These are phyloP conservation scores for Clarias batrachus DNA, from an alignment of 2,113 vertebrate species.

Conservation along the genomic window DNA sequence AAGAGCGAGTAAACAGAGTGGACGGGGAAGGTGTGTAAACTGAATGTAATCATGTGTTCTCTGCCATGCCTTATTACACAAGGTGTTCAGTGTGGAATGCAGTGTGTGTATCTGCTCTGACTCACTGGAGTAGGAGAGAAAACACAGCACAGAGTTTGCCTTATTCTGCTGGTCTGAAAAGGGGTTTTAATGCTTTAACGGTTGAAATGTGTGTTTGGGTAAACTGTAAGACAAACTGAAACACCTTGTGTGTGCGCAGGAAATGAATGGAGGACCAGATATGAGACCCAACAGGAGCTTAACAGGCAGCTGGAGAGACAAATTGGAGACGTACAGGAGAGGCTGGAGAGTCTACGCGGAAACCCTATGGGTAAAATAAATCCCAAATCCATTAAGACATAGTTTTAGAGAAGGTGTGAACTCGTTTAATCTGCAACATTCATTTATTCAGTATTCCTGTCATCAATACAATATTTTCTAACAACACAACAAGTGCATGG, in stretches of 20 bases:
- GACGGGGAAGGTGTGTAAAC: slow-evolving; percentile 58
- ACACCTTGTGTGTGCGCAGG: slow-evolving; percentile 54
- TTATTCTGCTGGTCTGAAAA: background rate
- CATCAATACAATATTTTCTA: background rate
- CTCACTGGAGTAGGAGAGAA: background rate
- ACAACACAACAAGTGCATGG: background rate
- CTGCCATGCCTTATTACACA: background rate
- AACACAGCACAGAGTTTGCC: background rate
- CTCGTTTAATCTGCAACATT: background rate
- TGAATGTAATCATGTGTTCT: background rate
- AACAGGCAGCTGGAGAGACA: slow-evolving; percentile 84
- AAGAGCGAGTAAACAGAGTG: slow-evolving; percentile 65
- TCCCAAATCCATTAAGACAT: background rate
- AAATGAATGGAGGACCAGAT: slow-evolving; percentile 86
- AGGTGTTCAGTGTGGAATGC: background rate
- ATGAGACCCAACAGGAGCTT: slow-evolving; percentile 82
- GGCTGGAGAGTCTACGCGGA: slow-evolving; percentile 72
- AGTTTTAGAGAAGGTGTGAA: background rate
- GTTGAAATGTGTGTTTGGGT: background rate
- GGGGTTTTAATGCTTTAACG: background rate
- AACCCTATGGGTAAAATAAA: slow-evolving; percentile 77
- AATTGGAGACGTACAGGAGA: slow-evolving; percentile 72
- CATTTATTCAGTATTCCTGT: background rate
- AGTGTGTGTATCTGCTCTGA: background rate
- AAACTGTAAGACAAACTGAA: background rate